A percentile compares a stretch with the other conserved stretches of the same genome.
These are phyloP conservation scores for Chaetodon auriga DNA, from an alignment of 2,113 vertebrate genomes.

Conservation along the genomic window DNA sequence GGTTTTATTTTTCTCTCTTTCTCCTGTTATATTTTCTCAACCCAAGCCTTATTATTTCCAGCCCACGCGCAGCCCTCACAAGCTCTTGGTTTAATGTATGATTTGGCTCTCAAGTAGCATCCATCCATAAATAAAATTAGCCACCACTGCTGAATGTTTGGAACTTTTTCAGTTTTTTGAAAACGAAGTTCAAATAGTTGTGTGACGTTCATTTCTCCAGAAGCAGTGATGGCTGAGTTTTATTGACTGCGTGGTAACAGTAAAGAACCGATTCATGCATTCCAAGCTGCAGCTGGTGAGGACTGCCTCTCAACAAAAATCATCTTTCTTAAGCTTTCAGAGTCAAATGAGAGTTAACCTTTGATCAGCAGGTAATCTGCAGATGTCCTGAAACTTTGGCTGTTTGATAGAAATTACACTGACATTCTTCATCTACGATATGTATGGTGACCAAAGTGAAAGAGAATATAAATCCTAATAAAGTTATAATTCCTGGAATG, in stretches of 20 bases:
- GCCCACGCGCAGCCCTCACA: slow-evolving; percentile 16
- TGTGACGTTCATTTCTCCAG: neutral
- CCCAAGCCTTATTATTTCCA: slow-evolving; percentile 41
- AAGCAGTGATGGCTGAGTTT: slow-evolving; percentile 6
- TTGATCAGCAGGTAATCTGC: neutral
- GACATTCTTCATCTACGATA: slow-evolving; percentile 47
- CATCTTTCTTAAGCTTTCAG: neutral
- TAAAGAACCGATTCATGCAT: slow-evolving; percentile 49
- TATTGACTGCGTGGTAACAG: neutral
- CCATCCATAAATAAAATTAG: neutral
- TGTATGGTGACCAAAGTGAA: slow-evolving; percentile 78
- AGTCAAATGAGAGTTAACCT: neutral
- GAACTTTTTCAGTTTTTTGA: neutral
- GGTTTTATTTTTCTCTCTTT: slow-evolving; percentile 8
- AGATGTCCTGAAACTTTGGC: slow-evolving; percentile 8
- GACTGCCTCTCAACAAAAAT: neutral
- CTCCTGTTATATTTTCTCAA: neutral
- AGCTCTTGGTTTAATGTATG: slow-evolving; percentile 15
- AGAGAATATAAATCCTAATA: slow-evolving; percentile 74
- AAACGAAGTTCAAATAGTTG: neutral
- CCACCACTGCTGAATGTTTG: slow-evolving; percentile 28
- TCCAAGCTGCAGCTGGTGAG: slow-evolving; percentile 36
- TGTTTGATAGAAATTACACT: slow-evolving; percentile 45
- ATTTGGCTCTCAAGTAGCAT: slow-evolving; percentile 50
- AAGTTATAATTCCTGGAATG: slow-evolving; percentile 76